A percentile compares a stretch with the other conserved stretches of the same genome.
These are phyloP conservation scores for Dasypus novemcinctus DNA, from an alignment of 2,113 vertebrate species.

Conservation along the genomic window DNA sequence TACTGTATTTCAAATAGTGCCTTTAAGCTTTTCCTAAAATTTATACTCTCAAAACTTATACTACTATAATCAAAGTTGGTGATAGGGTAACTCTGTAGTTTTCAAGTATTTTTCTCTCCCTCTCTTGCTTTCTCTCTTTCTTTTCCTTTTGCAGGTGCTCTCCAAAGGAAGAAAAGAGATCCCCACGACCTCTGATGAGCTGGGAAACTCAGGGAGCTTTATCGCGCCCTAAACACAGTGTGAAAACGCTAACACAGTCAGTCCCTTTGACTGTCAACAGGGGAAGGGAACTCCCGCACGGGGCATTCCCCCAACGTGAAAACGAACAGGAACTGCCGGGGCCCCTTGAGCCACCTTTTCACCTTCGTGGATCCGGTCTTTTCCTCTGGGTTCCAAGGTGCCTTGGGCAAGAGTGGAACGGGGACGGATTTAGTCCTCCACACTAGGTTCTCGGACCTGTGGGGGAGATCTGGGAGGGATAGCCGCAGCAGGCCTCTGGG, in stretches of 20 bases:
- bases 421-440: background rate
- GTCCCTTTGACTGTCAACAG: background rate
- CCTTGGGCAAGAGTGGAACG: background rate
- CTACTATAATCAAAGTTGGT: background rate
- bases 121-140: too few relatives aligned
- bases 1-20: background rate
- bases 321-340: background rate
- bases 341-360: background rate
- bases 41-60: background rate
- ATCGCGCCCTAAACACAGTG: background rate
- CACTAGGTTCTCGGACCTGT: background rate
- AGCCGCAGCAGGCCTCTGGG: accelerated
- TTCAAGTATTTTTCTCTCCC: background rate
- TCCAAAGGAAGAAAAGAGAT: background rate
- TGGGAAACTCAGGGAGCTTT: background rate
- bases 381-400: background rate
- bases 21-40: slow-evolving; percentile 26
- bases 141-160: background rate
- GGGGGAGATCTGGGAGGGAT: background rate
- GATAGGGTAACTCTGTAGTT: background rate
- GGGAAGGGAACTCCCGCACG: background rate
- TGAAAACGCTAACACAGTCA: background rate
- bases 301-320: background rate
- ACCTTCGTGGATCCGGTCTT: background rate
- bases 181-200: background rate